Evolutionary conservation across 2,113 vertebrate genomes (phyloP), one percentile per base, ranked within the genome.

Genomic region (Thalassoma bifasciatum): DNA sequence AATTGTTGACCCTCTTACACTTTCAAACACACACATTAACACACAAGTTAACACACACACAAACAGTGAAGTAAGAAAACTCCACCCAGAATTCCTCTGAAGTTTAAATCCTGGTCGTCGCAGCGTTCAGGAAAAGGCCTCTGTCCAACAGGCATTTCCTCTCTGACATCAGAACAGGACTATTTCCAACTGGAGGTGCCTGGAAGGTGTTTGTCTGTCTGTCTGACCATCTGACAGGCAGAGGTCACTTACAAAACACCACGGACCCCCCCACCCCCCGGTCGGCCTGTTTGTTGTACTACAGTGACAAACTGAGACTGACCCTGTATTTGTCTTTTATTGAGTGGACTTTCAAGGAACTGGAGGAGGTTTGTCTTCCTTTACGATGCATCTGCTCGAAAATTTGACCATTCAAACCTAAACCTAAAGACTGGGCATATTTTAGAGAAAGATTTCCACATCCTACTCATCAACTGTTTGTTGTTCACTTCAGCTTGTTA

Each of bases 91-190:
- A 84, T 91, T 92, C 85, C 82, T 84, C 65, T 61, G 60, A 86
- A 70, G 81, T 84, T 66, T 66, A 77, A 84, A 68, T 77, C 66
- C 70, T 53, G 74, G 59, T 78, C 70, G 78, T 76, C 61, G 60
- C 58, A 10, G 34, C 24, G 2, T 22, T 66, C 86, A 86, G 89
- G 90, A 92, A 92, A 30, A 83, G 68, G 79, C 83, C 79, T 92
- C 82, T 73, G 79, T 90, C 89, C 85, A 80, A 67, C 81, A 89
- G 87, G 88, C 84, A 90, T 91, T 93, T 94, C 94, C 92, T 93
- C 79, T 82, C 66, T 90, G 90, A 93, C 90, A 92, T 87, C 77
- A 88, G 61, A 51, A 77, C 72, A 34, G 34, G 53, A 66, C 70
- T 85, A 89, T 88, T 92, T 92, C 82, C 86, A 86, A 42, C 72